These are phyloP conservation scores for Zaprionus obscuricornis DNA, from an alignment of 2,888 invertebrate genomes.

Conservation along the genomic window DNA sequence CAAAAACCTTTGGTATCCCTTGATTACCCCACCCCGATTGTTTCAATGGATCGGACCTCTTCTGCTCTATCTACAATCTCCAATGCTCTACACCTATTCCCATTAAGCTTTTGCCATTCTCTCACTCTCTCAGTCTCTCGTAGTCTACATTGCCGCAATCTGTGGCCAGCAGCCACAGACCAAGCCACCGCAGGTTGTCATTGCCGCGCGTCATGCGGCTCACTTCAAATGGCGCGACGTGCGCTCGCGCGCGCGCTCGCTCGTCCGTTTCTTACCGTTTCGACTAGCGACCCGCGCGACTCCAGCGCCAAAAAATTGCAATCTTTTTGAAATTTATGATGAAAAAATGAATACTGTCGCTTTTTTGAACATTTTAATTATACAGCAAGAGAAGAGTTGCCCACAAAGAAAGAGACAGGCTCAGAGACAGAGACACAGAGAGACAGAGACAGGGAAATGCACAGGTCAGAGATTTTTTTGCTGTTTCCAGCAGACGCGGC, in stretches of 20 bases:
- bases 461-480: slow-evolving; percentile 35
- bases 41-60: neutral
- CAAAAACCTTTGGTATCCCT: too few relatives aligned
- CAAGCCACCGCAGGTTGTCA: slow-evolving; percentile 60
- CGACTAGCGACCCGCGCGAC: slow-evolving; percentile 32
- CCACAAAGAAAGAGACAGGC: slow-evolving; percentile 6
- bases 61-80: neutral
- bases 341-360: slow-evolving; percentile 78
- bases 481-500: slow-evolving; percentile 36
- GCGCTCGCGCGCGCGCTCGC: slow-evolving; percentile 44
- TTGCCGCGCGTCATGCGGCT: slow-evolving; percentile 67
- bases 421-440: slow-evolving; percentile 1
- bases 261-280: neutral
- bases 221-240: slow-evolving; percentile 67
- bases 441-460: slow-evolving; percentile 1
- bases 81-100: slow-evolving; percentile 1
- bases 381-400: slow-evolving; percentile 36
- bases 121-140: slow-evolving; percentile 14
- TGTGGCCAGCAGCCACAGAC: slow-evolving; percentile 8
- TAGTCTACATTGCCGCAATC: slow-evolving; percentile 25
- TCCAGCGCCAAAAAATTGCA: slow-evolving; percentile 69
- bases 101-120: slow-evolving; percentile 45
- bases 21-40: neutral
- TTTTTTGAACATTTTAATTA: slow-evolving; percentile 78
- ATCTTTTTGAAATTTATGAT: slow-evolving; percentile 76